Conservation (phyloP, 1,140 invertebrate species). For the Eriocheir sinensis region DNA sequence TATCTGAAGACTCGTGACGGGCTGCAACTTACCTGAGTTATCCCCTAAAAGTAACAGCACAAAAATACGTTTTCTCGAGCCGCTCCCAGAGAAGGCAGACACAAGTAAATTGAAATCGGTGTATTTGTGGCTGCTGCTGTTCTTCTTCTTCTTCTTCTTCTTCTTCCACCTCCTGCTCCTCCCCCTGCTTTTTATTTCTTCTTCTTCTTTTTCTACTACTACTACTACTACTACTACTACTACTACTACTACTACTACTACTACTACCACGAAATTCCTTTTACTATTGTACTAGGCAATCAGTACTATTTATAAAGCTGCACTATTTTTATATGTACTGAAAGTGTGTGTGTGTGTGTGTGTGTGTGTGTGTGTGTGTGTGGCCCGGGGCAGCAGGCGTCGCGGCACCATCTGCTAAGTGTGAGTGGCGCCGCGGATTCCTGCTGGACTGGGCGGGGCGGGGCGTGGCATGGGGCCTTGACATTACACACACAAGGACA, state of each 20-base stretch:
- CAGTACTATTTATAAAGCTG: neutral
- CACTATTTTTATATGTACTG: neutral
- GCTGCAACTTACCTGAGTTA: no score
- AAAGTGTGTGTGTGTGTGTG: neutral
- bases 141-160: slow-evolving; percentile 10
- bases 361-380: slow-evolving; percentile 32
- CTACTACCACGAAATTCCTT: neutral
- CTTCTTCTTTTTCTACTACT: no score
- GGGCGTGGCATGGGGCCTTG: neutral
- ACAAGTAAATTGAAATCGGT: no score
- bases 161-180: neutral
- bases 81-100: no score
- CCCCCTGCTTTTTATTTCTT: neutral
- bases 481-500: no score
- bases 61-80: no score
- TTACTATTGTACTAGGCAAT: no score
- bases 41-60: no score
- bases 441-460: neutral
- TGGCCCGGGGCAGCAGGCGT: neutral
- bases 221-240: no score
- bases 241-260: no score
- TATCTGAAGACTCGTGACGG: no score
- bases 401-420: no score
- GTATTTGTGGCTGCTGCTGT: neutral
- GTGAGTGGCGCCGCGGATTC: neutral